Base-by-base conservation (phyloP, 2,113 vertebrate species). In the Gymnogyps californianus region DNA sequence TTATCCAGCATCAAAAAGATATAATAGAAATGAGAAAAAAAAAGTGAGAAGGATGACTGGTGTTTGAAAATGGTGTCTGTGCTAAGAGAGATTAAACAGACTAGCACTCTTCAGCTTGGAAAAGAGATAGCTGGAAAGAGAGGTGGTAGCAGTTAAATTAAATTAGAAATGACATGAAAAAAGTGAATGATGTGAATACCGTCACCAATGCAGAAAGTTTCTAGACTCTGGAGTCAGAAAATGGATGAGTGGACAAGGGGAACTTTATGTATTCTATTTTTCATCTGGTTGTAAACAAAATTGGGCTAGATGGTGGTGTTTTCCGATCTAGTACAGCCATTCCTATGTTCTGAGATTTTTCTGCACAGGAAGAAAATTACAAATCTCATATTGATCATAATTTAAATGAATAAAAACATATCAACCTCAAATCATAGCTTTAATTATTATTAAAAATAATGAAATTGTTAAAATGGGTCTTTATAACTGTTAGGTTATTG, bases 51-150 rank as follows among this genome's bases (percentile, higher is more conserved):
- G 47, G 52, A 26, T 88, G 40, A 17, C 52, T 93, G 70, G 28
- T 82, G 66, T 91, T 95, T 91, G 70, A 79, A 91, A 96, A 93
- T 65, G 15, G 31, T 94, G 52, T 91, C 81, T 87, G 38, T 71
- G 47, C 84, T 89, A 76, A 81, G 49, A 96, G 70, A 95, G 89
- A 76, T 95, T 96, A 91, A 96, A 85, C 61, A 69, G 52, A 55
- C 52, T 9, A 65, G 66, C 62, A 49, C 57, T 82, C 49, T 69
- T 74, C 87, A 61, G 74, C 78, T 81, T 90, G 70, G 78, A 85
- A 84, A 90, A 76, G 81, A 91, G 61, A 64, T 38, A 94, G 44
- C 44, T 95, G 84, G 52, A 54, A 75, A 91, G 82, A 92, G 57
- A 95, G 77, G 49, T 87, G 64, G 52, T 85, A 91, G 79, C 54